Base-by-base conservation (phyloP, 2,797 vertebrate genomes). In the Morelia viridis region DNA sequence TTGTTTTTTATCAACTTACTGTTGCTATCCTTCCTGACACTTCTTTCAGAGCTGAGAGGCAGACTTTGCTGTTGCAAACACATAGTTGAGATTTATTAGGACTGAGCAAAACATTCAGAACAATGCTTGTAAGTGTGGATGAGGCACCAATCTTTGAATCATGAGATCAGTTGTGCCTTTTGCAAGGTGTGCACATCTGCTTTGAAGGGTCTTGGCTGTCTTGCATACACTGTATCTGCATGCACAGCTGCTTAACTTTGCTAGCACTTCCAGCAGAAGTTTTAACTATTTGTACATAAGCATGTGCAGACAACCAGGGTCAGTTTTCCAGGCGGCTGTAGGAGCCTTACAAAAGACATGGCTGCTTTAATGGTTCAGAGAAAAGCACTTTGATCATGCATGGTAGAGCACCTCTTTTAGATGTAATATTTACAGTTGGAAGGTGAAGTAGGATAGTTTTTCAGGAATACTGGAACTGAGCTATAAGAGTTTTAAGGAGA, bases 11-110 rank as follows among this genome's bases (percentile, higher is more conserved):
- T 35, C 62, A 71, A 26, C 5, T 93, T 93, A 95, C 94, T 95
- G 91, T 93, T 95, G 28, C 35, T 94, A 95, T 76, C 92, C 87
- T 93, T 93, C 88, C 15, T 56, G 8, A 85, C 88, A 92, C 61
- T 65, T 56, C 50, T 86, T 86, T 85, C 19, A 85, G 50, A 86
- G 56, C 24, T 46, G 46, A 71, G 28, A 26, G 22, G 22, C 50
- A 85, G 31, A 26, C 26, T 83, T 80, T 61, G 15, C 15, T 61
- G 24, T n/a, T 46, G 83, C n/a, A 90, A 46, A 89, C 4, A 26
- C 24, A 85, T 8, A 85, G n/a, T n/a, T 28, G 26, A 8, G 50
- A 53, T 53, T 53, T 53, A 7, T 65, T n/a, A 65, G 26, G 10
- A 80, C 41, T 80, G 35, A 80, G 71, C 35, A 80, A 80, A 41